These are phyloP conservation scores for Alloplasta piceator DNA, from an alignment of 2,888 invertebrate genomes.

Conservation along the genomic window DNA sequence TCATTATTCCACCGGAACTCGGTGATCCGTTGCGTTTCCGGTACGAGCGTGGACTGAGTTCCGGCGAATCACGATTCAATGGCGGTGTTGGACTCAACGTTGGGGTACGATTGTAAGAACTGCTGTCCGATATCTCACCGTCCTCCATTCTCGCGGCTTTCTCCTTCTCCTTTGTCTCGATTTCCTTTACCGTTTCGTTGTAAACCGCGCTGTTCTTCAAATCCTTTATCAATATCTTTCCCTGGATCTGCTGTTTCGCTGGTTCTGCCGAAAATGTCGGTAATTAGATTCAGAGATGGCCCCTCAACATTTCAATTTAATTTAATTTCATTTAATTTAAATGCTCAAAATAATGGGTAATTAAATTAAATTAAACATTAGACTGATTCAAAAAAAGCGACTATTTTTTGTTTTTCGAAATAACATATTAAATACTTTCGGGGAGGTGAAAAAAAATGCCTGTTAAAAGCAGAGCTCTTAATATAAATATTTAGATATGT, in stretches of 20 bases:
- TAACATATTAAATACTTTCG: no score
- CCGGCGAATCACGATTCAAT: constrained; percentile 54
- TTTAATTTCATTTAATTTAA: constrained; percentile 33
- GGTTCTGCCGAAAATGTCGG: constrained; percentile 75
- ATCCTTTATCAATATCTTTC: constrained; percentile 88
- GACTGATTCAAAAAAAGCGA: no score
- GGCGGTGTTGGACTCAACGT: constrained; percentile 79
- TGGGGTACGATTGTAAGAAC: constrained; percentile 75
- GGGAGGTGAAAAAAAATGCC: no score
- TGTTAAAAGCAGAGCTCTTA: no score
- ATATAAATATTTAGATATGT: no score
- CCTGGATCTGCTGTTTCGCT: constrained; percentile 80
- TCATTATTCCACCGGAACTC: constrained; percentile 71
- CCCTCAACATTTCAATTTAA: background rate
- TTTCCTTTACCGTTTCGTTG: constrained; percentile 87
- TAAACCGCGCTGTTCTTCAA: constrained; percentile 88
- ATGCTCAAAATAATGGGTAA: no score
- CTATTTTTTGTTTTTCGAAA: no score
- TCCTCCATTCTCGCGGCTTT: constrained; percentile 87
- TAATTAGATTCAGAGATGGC: no score
- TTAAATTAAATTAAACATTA: no score
- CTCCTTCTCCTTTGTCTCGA: constrained; percentile 86
- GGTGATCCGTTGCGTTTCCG: constrained; percentile 64
- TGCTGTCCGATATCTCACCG: constrained; percentile 85
- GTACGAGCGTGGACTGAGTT: constrained; percentile 68